A percentile compares a stretch with the other conserved stretches of the same genome.
Conservation (phyloP, 1,140 invertebrate genomes). For the Leptinotarsa lineolata region DNA sequence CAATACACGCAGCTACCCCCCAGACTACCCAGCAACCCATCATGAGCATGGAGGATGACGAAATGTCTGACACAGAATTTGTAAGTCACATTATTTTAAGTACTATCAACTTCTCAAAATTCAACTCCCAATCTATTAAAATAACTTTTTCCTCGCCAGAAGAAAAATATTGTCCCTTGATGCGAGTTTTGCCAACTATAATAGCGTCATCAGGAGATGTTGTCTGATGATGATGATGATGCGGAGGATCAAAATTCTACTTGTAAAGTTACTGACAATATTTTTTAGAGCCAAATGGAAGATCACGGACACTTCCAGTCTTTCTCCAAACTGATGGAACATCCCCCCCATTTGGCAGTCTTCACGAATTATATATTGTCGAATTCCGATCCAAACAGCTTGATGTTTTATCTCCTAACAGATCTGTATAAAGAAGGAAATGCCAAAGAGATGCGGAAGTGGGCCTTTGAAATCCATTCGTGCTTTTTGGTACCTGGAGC, state of each 20-base stretch:
- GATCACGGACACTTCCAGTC: slow-evolving; percentile 83
- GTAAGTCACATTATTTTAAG: slow-evolving; percentile 54
- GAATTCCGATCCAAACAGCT: slow-evolving; percentile 81
- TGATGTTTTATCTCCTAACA: slow-evolving; percentile 87
- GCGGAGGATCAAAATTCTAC: no score
- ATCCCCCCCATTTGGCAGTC: slow-evolving; percentile 78
- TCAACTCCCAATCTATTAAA: no score
- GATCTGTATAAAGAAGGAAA: slow-evolving; percentile 83
- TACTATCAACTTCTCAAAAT: no score
- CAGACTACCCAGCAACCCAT: slow-evolving; percentile 71
- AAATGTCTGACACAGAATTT: slow-evolving; percentile 82
- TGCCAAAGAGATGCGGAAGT: slow-evolving; percentile 88
- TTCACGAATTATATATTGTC: slow-evolving; percentile 88
- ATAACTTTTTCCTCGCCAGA: no score
- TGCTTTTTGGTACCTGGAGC: slow-evolving; percentile 92
- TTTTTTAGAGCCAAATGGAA: slow-evolving; percentile 65
- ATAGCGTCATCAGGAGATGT: no score
- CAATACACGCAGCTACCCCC: slow-evolving; percentile 51
- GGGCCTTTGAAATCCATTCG: slow-evolving; percentile 98
- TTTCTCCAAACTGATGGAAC: slow-evolving; percentile 69
- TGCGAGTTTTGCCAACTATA: no score
- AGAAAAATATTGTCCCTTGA: no score
- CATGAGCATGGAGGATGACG: slow-evolving; percentile 94
- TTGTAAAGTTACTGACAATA: not conserved
- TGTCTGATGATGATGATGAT: no score